Evolutionary conservation across 2,113 vertebrate species (phyloP).

Genomic region (Solenodon paradoxus): DNA sequence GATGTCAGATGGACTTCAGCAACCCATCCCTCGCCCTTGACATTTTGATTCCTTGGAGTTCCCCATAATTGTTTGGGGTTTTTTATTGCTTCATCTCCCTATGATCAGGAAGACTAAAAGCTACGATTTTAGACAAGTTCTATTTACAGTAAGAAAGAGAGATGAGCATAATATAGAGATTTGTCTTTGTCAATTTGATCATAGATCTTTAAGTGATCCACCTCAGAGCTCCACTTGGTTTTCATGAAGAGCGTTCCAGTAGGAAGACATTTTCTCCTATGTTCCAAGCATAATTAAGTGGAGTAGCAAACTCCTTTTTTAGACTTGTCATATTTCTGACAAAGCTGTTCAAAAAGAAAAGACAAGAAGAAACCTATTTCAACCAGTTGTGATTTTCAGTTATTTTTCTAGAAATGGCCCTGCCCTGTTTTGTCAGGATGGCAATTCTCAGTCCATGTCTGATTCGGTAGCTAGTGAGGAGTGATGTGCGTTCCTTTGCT

Average conservation of each 20-base stretch:
- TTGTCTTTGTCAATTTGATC: neutral
- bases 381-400: neutral
- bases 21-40: neutral
- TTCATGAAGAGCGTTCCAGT: neutral
- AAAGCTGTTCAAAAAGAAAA: conserved; percentile 78
- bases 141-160: neutral
- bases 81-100: neutral
- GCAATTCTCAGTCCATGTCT: neutral
- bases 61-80: neutral
- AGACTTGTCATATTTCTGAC: conserved; percentile 78
- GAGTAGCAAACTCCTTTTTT: conserved; percentile 74
- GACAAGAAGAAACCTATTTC: conserved; percentile 60
- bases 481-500: neutral
- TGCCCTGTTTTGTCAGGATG: neutral
- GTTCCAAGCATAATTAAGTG: conserved; percentile 65
- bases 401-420: neutral
- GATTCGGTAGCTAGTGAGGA: neutral
- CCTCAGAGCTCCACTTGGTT: neutral
- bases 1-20: neutral
- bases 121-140: neutral
- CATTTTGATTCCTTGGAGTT: neutral
- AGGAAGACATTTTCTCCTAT: conserved; percentile 36
- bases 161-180: neutral
- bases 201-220: neutral
- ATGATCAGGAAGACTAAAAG: neutral